Evolutionary conservation across 2,888 invertebrate species (phyloP).

Genomic region (Crocallis elinguaria): DNA sequence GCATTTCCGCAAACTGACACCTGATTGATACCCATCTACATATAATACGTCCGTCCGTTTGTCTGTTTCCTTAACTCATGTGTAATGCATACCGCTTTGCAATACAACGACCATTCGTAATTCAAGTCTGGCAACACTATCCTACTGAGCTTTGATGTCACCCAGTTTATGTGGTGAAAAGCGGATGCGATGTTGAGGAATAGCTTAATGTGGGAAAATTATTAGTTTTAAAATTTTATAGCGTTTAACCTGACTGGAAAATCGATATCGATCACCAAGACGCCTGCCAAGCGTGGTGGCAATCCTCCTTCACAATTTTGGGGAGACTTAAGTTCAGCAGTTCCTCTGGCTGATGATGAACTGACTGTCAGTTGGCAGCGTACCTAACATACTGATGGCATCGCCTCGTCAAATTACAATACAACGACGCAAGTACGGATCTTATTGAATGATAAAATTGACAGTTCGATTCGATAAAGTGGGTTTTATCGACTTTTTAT

Average conservation of each 20-base stretch:
- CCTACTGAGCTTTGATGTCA: slow-evolving; percentile 3
- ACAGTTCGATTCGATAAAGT: too few relatives aligned
- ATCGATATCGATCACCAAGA: too few relatives aligned
- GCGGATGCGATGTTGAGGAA: slow-evolving; percentile 1
- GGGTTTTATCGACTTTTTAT: too few relatives aligned
- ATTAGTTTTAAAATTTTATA: neutral
- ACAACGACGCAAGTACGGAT: too few relatives aligned
- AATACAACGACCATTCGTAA: slow-evolving; percentile 5
- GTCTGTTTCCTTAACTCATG: slow-evolving; percentile 60
- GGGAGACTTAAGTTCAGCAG: too few relatives aligned
- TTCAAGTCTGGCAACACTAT: slow-evolving; percentile 4
- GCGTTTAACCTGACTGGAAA: neutral
- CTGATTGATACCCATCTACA: slow-evolving; percentile 38
- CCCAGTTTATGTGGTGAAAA: slow-evolving; percentile 6
- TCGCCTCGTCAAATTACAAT: too few relatives aligned
- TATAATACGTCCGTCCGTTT: slow-evolving; percentile 51
- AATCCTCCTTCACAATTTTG: too few relatives aligned
- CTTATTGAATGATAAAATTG: too few relatives aligned
- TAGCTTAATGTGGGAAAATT: neutral
- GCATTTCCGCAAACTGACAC: slow-evolving; percentile 40
- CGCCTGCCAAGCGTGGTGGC: too few relatives aligned
- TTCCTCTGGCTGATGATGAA: too few relatives aligned
- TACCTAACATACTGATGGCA: too few relatives aligned
- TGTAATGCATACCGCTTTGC: slow-evolving; percentile 53
- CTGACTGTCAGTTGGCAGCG: too few relatives aligned